These are phyloP conservation scores for Acronicta alni DNA, from an alignment of 2,888 invertebrate genomes.

Conservation along the genomic window DNA sequence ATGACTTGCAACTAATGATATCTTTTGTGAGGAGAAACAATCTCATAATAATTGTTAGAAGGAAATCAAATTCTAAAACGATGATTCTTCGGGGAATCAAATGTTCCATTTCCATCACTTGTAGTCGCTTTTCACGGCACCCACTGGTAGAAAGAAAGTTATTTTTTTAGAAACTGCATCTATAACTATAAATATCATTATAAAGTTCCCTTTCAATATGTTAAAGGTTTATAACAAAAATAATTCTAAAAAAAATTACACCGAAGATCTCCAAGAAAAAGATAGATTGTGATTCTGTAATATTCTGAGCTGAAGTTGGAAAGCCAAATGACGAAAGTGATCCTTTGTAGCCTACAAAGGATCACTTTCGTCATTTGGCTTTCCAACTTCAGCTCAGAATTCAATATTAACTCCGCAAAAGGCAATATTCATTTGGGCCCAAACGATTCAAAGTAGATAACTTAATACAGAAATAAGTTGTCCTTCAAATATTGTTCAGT, in stretches of 20 bases:
- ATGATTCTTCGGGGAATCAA: background rate
- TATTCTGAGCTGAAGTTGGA: slow-evolving; percentile 14
- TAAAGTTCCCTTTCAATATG: too few relatives aligned
- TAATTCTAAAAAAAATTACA: too few relatives aligned
- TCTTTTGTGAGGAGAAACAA: background rate
- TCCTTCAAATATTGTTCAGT: slow-evolving; percentile 49
- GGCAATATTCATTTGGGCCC: slow-evolving; percentile 31
- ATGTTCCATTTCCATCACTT: too few relatives aligned
- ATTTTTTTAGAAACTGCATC: too few relatives aligned
- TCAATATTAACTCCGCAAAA: slow-evolving; percentile 32
- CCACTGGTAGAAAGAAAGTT: too few relatives aligned
- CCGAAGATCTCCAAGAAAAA: background rate
- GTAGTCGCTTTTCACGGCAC: too few relatives aligned
- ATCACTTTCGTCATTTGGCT: too few relatives aligned
- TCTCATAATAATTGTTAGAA: background rate
- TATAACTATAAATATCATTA: too few relatives aligned
- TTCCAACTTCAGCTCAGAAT: slow-evolving; percentile 30
- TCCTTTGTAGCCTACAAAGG: too few relatives aligned
- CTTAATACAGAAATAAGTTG: slow-evolving; percentile 50
- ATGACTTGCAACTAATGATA: background rate
- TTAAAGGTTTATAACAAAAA: too few relatives aligned
- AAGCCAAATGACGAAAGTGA: background rate
- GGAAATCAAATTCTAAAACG: background rate
- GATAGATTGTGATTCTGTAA: too few relatives aligned
- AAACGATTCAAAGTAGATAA: slow-evolving; percentile 32